phyloP scores from a whole-genome alignment of 1,140 invertebrate species.

The Chionoecetes opilio region DNA sequence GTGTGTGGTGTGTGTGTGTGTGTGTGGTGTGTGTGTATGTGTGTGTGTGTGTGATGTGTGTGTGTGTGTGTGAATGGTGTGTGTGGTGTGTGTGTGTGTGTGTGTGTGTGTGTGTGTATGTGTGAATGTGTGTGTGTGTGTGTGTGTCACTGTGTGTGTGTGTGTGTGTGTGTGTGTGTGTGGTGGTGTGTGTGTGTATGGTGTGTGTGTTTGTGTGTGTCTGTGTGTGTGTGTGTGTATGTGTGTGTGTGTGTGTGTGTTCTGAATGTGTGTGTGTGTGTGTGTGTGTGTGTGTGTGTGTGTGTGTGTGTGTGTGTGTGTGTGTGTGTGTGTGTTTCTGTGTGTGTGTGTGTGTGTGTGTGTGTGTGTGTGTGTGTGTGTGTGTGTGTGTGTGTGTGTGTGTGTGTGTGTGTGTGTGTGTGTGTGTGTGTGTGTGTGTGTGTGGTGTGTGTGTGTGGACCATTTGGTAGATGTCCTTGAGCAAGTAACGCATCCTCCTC shows the following conservation, averaged over 20 bases:
- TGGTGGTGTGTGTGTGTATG: no score
- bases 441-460: not conserved
- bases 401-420: conserved; percentile 27
- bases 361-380: not conserved
- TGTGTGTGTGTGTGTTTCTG: not conserved
- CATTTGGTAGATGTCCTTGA: not conserved
- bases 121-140: no score
- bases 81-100: no score
- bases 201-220: no score
- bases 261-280: conserved; percentile 27
- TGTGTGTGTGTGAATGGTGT: no score
- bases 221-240: not conserved
- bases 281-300: not conserved
- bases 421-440: not conserved
- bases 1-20: conserved; percentile 4
- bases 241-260: conserved; percentile 25
- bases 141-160: no score
- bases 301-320: no score
- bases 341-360: conserved; percentile 16
- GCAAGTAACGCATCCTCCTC: not conserved
- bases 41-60: not conserved
- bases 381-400: conserved; percentile 3
- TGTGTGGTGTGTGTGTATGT: conserved; percentile 18
- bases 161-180: no score
- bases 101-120: no score